Evolutionary conservation across 2,888 invertebrate species (phyloP), one percentile per base, ranked within the genome.

Genomic region (Theretra japonica): DNA sequence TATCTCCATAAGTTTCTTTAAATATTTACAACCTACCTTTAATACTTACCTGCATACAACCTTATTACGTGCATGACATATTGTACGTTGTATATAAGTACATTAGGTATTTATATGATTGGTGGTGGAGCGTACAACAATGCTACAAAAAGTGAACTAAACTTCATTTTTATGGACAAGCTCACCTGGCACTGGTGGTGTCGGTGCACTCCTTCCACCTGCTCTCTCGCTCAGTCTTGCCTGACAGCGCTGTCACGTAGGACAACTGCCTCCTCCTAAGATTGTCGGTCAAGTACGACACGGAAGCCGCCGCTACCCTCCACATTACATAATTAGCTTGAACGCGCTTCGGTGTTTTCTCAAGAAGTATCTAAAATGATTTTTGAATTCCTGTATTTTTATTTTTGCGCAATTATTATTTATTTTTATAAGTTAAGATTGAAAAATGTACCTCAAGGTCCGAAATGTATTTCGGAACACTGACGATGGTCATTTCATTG

Each of bases 171-270:
- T 11, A 41, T 41, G 41, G 11, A 41, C 3, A 11, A 41, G 11
- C 41, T 21, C 89, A 97, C 97, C 97, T 97, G 83, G 96, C 96
- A 75, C 97, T 96, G 33, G 97, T 96, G 17, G 97, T 96, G 78
- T 97, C 97, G 28, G 97, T 96, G 86, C 98, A 98, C 87, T 98
- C 98, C 93, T 98, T 98, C 98, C 98, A 98, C 21, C 98, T 95
- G 60, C 98, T 96, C 87, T 98, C 97, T 72, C 97, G 94, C 86
- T 98, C 98, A 0, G 97, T 97, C 86, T 97, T 96, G 0, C 98
- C 98, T 7, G 97, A 97, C 8, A 98, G 94, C 0, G 96, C 96
- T 0, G 97, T 97, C 70, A 97, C 96, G 89, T 97, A 98, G 56
- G 96, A 95, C 70, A 98, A 92, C 85, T 98, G 98, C 0, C 98